A percentile compares a stretch with the other conserved stretches of the same genome.
Evolutionary conservation across 1,140 invertebrate genomes (phyloP).

Genomic region (Bombus polaris): DNA sequence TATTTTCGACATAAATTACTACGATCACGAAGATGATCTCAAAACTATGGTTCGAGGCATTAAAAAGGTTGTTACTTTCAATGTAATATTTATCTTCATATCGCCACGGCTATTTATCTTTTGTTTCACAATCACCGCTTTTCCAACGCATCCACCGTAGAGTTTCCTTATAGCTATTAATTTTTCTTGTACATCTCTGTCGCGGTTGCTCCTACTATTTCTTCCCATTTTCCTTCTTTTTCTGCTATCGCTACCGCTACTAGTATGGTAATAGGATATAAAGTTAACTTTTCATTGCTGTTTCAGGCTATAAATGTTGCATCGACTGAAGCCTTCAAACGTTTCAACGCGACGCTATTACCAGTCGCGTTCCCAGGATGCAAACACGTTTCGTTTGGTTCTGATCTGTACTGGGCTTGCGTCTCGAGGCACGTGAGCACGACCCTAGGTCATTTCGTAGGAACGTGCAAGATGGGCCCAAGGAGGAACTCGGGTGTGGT

Average conservation of each 20-base stretch:
- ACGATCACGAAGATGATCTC: constrained; percentile 87
- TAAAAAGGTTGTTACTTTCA: constrained; percentile 84
- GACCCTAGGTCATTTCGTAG: constrained; percentile 90
- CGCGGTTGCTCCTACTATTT: neutral
- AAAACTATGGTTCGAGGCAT: constrained; percentile 88
- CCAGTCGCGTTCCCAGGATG: constrained; percentile 87
- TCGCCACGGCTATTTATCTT: neutral
- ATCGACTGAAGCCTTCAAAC: constrained; percentile 85
- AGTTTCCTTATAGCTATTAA: neutral
- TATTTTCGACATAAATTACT: constrained; percentile 90
- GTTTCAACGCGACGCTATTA: constrained; percentile 85
- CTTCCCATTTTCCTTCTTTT: too few relatives aligned
- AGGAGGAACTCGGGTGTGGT: constrained; percentile 78
- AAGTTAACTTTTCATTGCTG: neutral
- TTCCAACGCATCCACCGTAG: too few relatives aligned
- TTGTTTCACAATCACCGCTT: neutral
- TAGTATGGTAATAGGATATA: too few relatives aligned
- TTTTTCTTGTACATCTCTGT: neutral
- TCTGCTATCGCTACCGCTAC: neutral
- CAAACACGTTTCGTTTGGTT: constrained; percentile 83
- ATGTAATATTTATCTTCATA: neutral
- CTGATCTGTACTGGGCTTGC: constrained; percentile 90
- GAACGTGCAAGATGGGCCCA: constrained; percentile 85
- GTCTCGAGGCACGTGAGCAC: constrained; percentile 86
- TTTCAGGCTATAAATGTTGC: constrained; percentile 85